Base-by-base conservation (phyloP, 1,140 invertebrate species). In the Trachymyrmex septentrionalis region DNA sequence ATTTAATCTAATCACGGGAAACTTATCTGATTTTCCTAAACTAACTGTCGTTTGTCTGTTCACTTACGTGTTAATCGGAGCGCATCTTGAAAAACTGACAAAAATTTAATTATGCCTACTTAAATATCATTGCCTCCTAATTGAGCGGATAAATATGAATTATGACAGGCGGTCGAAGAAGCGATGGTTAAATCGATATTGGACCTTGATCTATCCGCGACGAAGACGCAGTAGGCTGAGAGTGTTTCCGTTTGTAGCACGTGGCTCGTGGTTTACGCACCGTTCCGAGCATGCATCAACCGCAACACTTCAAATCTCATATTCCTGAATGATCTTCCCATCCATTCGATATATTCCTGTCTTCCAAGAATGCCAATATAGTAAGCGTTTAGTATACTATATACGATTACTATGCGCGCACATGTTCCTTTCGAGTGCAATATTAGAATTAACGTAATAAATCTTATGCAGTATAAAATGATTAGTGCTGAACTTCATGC, bases 141-240 rank as follows among this genome's bases (percentile, higher is more conserved):
- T 86, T 78, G 64, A 91, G 55, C 72, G 55, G 81, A 87, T 81
- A 87, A 88, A 86, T 86, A 14, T 86, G 89, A 91, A 93, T 92
- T 86, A 88, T 67, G 89, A 88, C 91, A 94, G 91, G 92, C 91
- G 80, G 14, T 84, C 87, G 61, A 85, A 55, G 69, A 91, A 85
- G 76, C 90, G 89, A 90, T 88, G 89, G 87, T 91, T 93, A 48
- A 91, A 71, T 73, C 89, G 91, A 73, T 88, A 82, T 92, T 92
- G 92, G 91, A 53, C 85, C 50, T 88, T 85, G 21, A 34, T 92
- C 57, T 88, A 85, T 84, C 73, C 91, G 66, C 77, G 63, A 55
- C 86, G 92, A 92, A 92, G 91, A 87, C 91, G 90, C 89, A 90
- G 80, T 91, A 92, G 91, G 80, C 88, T 92, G 85, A 91, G 86